Conservation (phyloP, 2,113 vertebrate genomes). For the Platichthys stellatus region DNA sequence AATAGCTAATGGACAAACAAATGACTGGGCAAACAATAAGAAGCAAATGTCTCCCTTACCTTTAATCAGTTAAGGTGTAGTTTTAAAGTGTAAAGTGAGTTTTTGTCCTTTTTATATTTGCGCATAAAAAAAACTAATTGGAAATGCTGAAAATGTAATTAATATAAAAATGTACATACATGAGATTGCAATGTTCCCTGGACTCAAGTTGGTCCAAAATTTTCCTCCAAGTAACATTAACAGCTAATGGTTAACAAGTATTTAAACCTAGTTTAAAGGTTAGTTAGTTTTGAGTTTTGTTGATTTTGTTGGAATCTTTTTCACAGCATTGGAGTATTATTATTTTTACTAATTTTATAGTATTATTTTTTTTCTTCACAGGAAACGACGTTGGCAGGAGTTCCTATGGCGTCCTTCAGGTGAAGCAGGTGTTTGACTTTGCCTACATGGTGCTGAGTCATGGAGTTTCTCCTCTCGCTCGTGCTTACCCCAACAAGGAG, state of each 20-base stretch:
- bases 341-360: background rate
- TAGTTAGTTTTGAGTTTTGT: no score
- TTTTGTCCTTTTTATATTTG: no score
- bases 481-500: conserved; percentile 95
- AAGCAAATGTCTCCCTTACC: background rate
- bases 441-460: conserved; percentile 96
- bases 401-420: conserved; percentile 96
- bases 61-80: background rate
- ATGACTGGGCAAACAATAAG: background rate
- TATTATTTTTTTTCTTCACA: conserved; percentile 55
- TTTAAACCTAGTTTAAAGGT: no score
- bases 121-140: background rate
- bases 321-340: no score
- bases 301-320: no score
- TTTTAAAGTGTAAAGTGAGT: no score
- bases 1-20: background rate
- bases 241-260: no score
- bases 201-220: no score
- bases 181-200: no score
- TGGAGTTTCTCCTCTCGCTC: conserved; percentile 92
- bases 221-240: no score
- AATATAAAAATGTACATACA: background rate
- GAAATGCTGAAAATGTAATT: background rate
- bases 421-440: conserved; percentile 98
- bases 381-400: conserved; percentile 97